These are phyloP conservation scores for Artemia franciscana DNA, from an alignment of 1,140 invertebrate species.

Conservation along the genomic window DNA sequence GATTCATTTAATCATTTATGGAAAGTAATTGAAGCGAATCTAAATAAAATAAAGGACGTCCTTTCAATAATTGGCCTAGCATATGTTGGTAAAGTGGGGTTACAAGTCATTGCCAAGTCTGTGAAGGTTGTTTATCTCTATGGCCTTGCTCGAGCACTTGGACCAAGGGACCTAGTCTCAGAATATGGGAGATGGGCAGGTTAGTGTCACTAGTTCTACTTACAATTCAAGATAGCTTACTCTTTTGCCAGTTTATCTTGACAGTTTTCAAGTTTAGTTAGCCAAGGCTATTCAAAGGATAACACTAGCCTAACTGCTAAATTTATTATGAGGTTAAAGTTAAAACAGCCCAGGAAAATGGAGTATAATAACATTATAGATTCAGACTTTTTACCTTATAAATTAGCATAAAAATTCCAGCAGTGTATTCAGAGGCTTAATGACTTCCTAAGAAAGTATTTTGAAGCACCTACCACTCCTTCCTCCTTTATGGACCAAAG, in stretches of 20 bases:
- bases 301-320: neutral
- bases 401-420: too few relatives aligned
- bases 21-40: slow-evolving; percentile 1
- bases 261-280: too few relatives aligned
- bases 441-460: too few relatives aligned
- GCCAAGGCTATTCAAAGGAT: neutral
- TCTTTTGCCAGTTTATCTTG: too few relatives aligned
- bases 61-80: slow-evolving; percentile 6
- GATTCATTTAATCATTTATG: slow-evolving; percentile 6
- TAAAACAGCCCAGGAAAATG: neutral
- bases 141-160: slow-evolving; percentile 4
- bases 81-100: slow-evolving; percentile 5
- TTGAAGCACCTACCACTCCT: too few relatives aligned
- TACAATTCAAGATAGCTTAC: too few relatives aligned
- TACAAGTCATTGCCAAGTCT: slow-evolving; percentile 1
- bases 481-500: too few relatives aligned
- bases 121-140: slow-evolving; percentile 3
- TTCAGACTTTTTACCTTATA: too few relatives aligned
- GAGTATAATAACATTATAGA: too few relatives aligned
- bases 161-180: slow-evolving; percentile 2
- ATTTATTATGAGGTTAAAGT: neutral
- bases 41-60: slow-evolving; percentile 5
- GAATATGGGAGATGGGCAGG: slow-evolving; percentile 9
- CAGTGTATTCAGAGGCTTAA: too few relatives aligned
- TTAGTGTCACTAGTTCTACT: neutral